phyloP scores from a whole-genome alignment of 1,140 invertebrate genomes.

The Sminthurides bifidus region DNA sequence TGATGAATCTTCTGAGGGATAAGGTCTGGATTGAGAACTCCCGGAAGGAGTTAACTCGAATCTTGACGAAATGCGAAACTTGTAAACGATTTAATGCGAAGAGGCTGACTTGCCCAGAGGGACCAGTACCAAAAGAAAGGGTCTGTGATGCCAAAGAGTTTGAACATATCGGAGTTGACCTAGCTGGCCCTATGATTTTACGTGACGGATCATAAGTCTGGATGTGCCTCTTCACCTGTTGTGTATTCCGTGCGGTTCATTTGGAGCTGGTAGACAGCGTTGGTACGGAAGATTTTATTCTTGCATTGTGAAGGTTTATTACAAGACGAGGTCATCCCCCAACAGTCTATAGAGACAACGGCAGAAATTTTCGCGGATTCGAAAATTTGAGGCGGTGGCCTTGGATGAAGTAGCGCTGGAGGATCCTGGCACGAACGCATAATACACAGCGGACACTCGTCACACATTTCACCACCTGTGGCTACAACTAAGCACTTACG shows the following conservation, averaged over 20 bases:
- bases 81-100: not conserved
- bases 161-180: slow-evolving; percentile 26
- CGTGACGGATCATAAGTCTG: slow-evolving; percentile 9
- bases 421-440: too few relatives aligned
- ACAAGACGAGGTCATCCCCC: slow-evolving; percentile 21
- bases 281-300: slow-evolving; percentile 27
- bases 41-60: not conserved
- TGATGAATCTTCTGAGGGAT: not conserved
- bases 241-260: slow-evolving; percentile 31
- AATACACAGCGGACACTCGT: too few relatives aligned
- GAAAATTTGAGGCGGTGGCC: too few relatives aligned
- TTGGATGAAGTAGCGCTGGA: too few relatives aligned
- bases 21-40: slow-evolving; percentile 5
- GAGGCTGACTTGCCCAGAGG: not conserved
- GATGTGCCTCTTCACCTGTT: slow-evolving; percentile 36
- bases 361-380: slow-evolving; percentile 36
- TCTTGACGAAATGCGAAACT: not conserved
- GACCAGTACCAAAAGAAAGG: slow-evolving; percentile 30
- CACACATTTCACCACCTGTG: too few relatives aligned
- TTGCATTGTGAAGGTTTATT: slow-evolving; percentile 29
- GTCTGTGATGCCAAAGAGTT: slow-evolving; percentile 26
- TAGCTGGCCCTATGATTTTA: slow-evolving; percentile 28
- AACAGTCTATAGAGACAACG: slow-evolving; percentile 32
- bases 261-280: slow-evolving; percentile 30
- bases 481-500: too few relatives aligned